A percentile compares a stretch with the other conserved stretches of the same genome.
Evolutionary conservation across 2,888 invertebrate species (phyloP).

Genomic region (Deilephila porcellus): DNA sequence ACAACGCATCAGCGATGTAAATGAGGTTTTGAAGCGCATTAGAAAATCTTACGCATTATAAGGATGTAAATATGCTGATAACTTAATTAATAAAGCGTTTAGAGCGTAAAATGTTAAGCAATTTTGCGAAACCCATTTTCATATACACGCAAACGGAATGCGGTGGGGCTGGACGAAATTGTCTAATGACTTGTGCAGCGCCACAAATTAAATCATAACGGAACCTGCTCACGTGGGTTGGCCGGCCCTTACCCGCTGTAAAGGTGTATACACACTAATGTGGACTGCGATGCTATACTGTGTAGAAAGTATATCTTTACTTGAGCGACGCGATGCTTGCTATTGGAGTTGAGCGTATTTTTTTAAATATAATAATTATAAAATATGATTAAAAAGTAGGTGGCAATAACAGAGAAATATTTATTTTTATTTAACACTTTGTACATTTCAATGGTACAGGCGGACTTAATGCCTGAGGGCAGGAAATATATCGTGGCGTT

Average conservation of each 20-base stretch:
- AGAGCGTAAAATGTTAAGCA: background rate
- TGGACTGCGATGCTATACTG: too few species aligned
- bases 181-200: conserved; percentile 20
- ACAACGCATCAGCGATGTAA: background rate
- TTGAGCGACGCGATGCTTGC: too few species aligned
- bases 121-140: conserved; percentile 24
- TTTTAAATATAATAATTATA: too few species aligned
- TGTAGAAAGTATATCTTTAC: too few species aligned
- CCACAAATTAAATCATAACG: conserved; percentile 45
- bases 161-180: background rate
- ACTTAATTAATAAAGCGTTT: conserved; percentile 22
- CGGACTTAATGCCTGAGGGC: too few species aligned
- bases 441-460: too few species aligned
- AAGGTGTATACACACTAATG: too few species aligned
- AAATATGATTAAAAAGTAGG: too few species aligned
- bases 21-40: background rate
- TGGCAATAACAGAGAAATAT: too few species aligned
- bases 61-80: conserved; percentile 16
- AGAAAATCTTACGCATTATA: conserved; percentile 15
- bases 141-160: conserved; percentile 20
- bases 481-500: too few species aligned
- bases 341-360: too few species aligned
- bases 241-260: background rate
- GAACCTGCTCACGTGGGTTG: conserved; percentile 47
- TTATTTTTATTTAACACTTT: too few species aligned